phyloP scores from a whole-genome alignment of 2,113 vertebrate genomes.

The Esox niger region DNA sequence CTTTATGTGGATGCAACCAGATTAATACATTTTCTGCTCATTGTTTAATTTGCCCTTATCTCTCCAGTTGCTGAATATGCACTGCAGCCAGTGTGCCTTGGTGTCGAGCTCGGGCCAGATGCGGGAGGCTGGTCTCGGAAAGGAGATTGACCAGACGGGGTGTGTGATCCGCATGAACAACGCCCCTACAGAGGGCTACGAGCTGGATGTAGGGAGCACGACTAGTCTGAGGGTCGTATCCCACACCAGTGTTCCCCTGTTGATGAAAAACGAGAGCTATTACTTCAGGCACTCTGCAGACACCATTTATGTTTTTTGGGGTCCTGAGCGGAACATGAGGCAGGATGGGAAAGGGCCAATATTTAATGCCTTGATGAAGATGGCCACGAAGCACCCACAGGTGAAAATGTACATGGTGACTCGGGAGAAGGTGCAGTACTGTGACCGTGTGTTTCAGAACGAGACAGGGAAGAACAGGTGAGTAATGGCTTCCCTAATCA shows the following conservation, averaged over 20 bases:
- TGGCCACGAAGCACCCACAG: slow-evolving; percentile 72
- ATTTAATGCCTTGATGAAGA: slow-evolving; percentile 75
- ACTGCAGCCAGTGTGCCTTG: slow-evolving; percentile 80
- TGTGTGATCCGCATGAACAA: slow-evolving; percentile 95
- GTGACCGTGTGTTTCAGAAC: slow-evolving; percentile 85
- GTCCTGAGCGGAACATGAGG: slow-evolving; percentile 84
- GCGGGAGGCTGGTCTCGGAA: slow-evolving; percentile 77
- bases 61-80: slow-evolving; percentile 56
- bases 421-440: slow-evolving; percentile 80
- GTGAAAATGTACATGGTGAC: slow-evolving; percentile 82
- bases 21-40: too few species aligned
- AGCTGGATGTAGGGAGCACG: slow-evolving; percentile 81
- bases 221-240: slow-evolving; percentile 86
- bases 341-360: slow-evolving; percentile 75
- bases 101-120: slow-evolving; percentile 97
- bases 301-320: slow-evolving; percentile 89
- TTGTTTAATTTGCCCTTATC: background rate
- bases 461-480: slow-evolving; percentile 97
- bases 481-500: background rate
- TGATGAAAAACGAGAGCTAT: slow-evolving; percentile 78
- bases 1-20: too few species aligned
- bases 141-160: slow-evolving; percentile 75
- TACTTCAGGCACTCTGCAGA: slow-evolving; percentile 80
- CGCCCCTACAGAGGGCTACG: slow-evolving; percentile 81
- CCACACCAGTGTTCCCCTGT: slow-evolving; percentile 86